phyloP scores from a whole-genome alignment of 2,888 invertebrate genomes.

The Drosophila tanythrix region DNA sequence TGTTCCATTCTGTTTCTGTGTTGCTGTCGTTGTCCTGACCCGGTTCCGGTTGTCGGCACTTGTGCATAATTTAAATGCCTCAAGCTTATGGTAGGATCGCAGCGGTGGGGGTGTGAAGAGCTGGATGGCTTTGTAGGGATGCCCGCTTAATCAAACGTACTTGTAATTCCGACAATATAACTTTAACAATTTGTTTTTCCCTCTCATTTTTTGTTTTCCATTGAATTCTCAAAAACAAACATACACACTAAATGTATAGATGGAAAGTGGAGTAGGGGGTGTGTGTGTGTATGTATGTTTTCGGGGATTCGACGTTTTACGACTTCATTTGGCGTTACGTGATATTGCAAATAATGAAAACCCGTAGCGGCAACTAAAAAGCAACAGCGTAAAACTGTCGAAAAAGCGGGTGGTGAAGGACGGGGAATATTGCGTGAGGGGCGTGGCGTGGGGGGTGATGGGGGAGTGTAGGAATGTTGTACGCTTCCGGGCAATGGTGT shows the following conservation, averaged over 20 bases:
- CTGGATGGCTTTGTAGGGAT: not conserved
- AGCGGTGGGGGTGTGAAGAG: not conserved
- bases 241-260: not conserved
- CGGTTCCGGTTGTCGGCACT: conserved; percentile 61
- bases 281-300: conserved; percentile 21
- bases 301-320: conserved; percentile 60
- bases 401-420: not conserved
- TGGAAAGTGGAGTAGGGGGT: not conserved
- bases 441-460: not conserved
- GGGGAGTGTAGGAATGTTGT: not conserved
- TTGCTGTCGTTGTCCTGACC: conserved; percentile 43
- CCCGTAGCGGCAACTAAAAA: conserved; percentile 48
- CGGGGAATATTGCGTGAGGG: conserved; percentile 49
- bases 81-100: conserved; percentile 20
- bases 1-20: conserved; percentile 26
- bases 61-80: conserved; percentile 66
- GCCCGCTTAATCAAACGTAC: conserved; percentile 57
- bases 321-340: conserved; percentile 77
- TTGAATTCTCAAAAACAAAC: conserved; percentile 28
- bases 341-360: conserved; percentile 73
- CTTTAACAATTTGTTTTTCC: conserved; percentile 62
- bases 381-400: conserved; percentile 61
- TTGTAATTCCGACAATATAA: conserved; percentile 65
- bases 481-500: conserved; percentile 32
- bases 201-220: conserved; percentile 15